phyloP scores from a whole-genome alignment of 2,113 vertebrate genomes.

The Alectura lathami region DNA sequence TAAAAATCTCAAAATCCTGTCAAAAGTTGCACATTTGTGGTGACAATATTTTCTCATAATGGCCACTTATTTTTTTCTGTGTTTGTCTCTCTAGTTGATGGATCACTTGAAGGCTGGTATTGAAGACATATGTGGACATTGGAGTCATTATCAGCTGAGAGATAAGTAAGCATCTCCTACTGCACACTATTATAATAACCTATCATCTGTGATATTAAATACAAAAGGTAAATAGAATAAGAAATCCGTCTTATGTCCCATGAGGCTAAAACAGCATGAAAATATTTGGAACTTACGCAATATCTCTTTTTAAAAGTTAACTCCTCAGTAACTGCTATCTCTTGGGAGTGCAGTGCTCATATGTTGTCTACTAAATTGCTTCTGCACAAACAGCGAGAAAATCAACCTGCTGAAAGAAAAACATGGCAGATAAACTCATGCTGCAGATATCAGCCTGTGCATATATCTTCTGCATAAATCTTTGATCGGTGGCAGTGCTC shows the following conservation, averaged over 20 bases:
- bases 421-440: neutral
- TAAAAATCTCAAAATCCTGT: neutral
- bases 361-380: neutral
- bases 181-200: neutral
- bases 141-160: constrained; percentile 94
- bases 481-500: fast-evolving
- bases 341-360: neutral
- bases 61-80: neutral
- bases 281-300: neutral
- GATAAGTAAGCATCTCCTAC: constrained; percentile 85
- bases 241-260: neutral
- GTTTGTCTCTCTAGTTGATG: constrained; percentile 83
- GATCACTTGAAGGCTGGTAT: constrained; percentile 92
- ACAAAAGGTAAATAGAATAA: neutral
- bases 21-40: neutral
- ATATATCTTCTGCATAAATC: neutral
- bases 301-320: neutral
- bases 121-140: constrained; percentile 96
- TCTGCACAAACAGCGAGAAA: neutral
- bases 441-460: neutral
- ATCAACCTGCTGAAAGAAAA: neutral
- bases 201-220: neutral
- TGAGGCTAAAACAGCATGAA: neutral
- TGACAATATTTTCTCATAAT: neutral
- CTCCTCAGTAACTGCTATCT: neutral